phyloP scores from a whole-genome alignment of 2,888 invertebrate species.

The Deilephila elpenor region DNA sequence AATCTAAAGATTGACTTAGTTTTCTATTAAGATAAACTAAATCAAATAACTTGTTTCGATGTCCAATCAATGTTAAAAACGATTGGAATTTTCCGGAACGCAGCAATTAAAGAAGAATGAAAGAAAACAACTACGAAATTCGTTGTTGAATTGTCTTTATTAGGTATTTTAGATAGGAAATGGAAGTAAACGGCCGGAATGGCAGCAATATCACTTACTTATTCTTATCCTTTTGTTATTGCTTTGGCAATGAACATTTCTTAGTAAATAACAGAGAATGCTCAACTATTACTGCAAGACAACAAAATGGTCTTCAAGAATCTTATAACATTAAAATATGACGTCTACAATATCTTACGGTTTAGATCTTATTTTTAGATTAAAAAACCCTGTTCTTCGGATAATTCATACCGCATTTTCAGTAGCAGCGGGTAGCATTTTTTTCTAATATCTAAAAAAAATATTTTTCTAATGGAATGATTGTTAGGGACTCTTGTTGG shows the following conservation, averaged over 20 bases:
- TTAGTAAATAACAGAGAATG: neutral
- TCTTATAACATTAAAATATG: neutral
- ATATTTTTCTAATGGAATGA: too few relatives aligned
- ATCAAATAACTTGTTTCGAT: neutral
- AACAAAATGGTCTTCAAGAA: neutral
- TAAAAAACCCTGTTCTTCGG: neutral
- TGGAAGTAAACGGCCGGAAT: neutral
- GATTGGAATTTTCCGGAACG: neutral
- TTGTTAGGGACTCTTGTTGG: too few relatives aligned
- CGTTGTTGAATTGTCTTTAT: conserved; percentile 13
- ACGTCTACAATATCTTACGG: too few relatives aligned
- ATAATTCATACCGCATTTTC: too few relatives aligned
- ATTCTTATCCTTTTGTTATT: conserved; percentile 4
- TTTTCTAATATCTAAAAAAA: too few relatives aligned
- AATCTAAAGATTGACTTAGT: too few relatives aligned
- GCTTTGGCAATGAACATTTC: neutral
- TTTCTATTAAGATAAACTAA: too few relatives aligned
- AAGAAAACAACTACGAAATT: neutral
- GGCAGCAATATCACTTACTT: conserved; percentile 2
- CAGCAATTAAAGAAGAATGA: conserved; percentile 22
- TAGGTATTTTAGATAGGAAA: conserved; percentile 2
- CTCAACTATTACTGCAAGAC: neutral
- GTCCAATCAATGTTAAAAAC: neutral
- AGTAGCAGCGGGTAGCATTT: too few relatives aligned
- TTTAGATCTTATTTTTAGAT: neutral